Evolutionary conservation across 2,888 invertebrate species (phyloP).

Genomic region (Arrhopalites spinosus): DNA sequence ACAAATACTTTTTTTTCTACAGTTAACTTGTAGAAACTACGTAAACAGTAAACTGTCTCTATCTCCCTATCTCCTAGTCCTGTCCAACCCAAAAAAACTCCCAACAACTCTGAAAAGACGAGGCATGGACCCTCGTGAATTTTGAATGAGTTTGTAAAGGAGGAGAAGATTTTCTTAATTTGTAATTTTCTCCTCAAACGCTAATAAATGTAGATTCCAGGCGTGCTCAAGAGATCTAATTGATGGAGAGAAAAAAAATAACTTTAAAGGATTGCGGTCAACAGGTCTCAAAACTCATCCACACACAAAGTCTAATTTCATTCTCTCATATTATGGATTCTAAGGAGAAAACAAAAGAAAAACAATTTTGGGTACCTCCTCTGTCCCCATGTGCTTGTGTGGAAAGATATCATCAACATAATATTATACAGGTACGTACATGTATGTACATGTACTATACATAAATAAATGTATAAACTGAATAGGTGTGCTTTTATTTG

Average conservation of each 20-base stretch:
- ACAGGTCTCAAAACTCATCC: neutral
- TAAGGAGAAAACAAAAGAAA: neutral
- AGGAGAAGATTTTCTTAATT: neutral
- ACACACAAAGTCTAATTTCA: too few species aligned
- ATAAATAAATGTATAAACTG: neutral
- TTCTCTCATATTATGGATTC: neutral
- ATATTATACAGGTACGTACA: neutral
- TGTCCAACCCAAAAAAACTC: neutral
- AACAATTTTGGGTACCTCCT: too few species aligned
- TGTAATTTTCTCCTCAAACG: neutral
- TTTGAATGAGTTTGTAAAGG: neutral
- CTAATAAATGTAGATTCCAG: slow-evolving; percentile 13
- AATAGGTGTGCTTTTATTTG: neutral
- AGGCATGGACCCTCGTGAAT: neutral
- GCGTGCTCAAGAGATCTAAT: slow-evolving; percentile 18
- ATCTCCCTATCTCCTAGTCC: neutral
- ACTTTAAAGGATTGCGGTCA: slow-evolving; percentile 19
- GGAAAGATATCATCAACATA: neutral
- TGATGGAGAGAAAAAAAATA: slow-evolving; percentile 1
- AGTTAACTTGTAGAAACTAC: too few species aligned
- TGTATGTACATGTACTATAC: too few species aligned
- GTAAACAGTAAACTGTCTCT: neutral
- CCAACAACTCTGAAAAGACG: neutral
- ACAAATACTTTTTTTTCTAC: neutral
- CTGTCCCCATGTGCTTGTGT: neutral